A percentile compares a stretch with the other conserved stretches of the same genome.
Conservation (phyloP, 2,888 invertebrate genomes). For the Heliconius ismenius region DNA sequence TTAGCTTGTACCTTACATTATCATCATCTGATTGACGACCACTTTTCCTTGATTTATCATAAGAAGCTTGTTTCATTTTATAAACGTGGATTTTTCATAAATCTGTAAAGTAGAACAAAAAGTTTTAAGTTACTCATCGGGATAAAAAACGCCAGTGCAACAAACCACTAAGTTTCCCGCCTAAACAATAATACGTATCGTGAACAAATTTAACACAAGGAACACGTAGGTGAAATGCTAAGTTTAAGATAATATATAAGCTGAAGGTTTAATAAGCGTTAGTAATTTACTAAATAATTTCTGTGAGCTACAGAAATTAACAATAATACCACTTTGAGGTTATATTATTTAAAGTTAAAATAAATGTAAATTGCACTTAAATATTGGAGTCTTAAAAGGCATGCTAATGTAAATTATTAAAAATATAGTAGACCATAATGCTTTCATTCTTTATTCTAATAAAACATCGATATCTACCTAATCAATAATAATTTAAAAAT, state of each 20-base stretch:
- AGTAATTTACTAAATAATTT: background rate
- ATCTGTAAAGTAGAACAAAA: constrained; percentile 30
- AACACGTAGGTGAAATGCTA: background rate
- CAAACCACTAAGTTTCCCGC: constrained; percentile 57
- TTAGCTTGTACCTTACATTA: constrained; percentile 69
- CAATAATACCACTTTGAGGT: constrained; percentile 52
- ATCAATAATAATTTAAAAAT: constrained; percentile 51
- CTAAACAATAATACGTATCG: constrained; percentile 48
- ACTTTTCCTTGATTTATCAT: constrained; percentile 59
- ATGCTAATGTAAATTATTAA: background rate
- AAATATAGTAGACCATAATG: background rate
- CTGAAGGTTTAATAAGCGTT: background rate
- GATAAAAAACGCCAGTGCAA: background rate
- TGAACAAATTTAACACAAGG: background rate
- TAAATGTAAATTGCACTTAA: background rate
- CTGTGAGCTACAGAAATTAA: background rate
- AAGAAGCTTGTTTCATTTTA: constrained; percentile 57
- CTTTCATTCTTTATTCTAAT: background rate
- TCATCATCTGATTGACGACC: constrained; percentile 74
- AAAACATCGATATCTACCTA: constrained; percentile 48
- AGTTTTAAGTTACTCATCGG: background rate
- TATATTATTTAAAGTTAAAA: constrained; percentile 43
- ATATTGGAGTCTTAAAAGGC: background rate
- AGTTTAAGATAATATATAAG: background rate
- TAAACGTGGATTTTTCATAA: background rate